Percentiles rank a stretch among this genome's conserved stretches.
These are phyloP conservation scores for Hemitrygon akajei DNA, from an alignment of 2,797 vertebrate genomes.

Conservation along the genomic window DNA sequence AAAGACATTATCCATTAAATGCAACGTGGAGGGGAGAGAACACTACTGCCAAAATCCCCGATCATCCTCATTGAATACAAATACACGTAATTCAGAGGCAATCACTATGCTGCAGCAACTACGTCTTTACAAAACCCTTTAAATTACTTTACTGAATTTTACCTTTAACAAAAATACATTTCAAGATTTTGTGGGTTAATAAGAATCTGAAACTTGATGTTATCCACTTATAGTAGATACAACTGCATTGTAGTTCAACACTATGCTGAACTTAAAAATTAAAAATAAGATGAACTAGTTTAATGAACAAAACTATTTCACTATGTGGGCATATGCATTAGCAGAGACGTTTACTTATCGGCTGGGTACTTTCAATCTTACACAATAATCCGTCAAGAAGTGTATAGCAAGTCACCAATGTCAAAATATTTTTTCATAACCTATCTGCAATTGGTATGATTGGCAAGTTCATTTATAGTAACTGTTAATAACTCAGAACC, in stretches of 20 bases:
- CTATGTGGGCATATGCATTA: not conserved
- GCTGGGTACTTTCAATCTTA: not conserved
- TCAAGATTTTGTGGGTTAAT: not conserved
- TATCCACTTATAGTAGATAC: not conserved
- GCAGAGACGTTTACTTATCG: too few relatives aligned
- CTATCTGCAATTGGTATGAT: not conserved
- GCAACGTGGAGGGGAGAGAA: not conserved
- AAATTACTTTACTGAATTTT: not conserved
- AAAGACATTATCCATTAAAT: not conserved
- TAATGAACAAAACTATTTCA: not conserved
- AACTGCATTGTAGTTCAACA: not conserved
- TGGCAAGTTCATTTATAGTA: not conserved
- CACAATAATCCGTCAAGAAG: not conserved
- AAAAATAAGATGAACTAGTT: not conserved
- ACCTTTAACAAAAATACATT: not conserved
- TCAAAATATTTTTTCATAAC: not conserved
- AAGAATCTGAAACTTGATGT: not conserved
- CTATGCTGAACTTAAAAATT: not conserved
- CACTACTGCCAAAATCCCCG: not conserved
- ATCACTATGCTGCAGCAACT: not conserved
- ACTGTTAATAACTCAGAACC: not conserved
- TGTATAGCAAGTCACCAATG: not conserved
- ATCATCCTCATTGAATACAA: not conserved
- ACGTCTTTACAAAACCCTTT: not conserved
- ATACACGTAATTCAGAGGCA: not conserved